Base-by-base conservation (phyloP, 2,888 invertebrate species). In the Drosophila borealis region DNA sequence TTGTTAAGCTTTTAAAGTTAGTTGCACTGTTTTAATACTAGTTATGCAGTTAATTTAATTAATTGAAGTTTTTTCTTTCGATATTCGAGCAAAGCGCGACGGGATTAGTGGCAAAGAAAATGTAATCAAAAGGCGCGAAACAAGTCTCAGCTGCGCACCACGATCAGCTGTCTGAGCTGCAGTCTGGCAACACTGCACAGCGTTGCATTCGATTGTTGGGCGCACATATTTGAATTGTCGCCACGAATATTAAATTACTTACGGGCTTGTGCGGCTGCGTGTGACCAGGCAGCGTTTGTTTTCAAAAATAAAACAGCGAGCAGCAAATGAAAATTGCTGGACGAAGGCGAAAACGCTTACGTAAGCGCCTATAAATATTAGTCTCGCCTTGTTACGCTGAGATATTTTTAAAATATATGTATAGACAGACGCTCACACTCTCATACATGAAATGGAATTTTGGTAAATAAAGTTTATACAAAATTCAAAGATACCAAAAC, bases 341-440 rank as follows among this genome's bases (percentile, higher is more conserved):
- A 74, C 71, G 78, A 67, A 78, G 68, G 61, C 74, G 66, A 71
- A 63, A 64, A 54, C 69, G 74, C 70, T 91, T 91, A 90, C 91
- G 91, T 90, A 91, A 91, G 80, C 80, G 69, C 76, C 88, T 90
- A 91, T 81, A 90, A 90, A 91, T 90, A 91, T 78, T 72, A 50
- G 63, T 81, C 56, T 74, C 54, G 80, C 36, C 57, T 62, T 57
- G 77, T 50, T 56, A 50, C 75, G 51, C 45, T 73, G 70, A 80
- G 82, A 81, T 82, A 84, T 84, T 87, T 84, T 87, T 85, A 84
- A 80, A 83, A 79, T 81, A 81, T 79, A 86, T 86, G 63, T 64
- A 62, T 9, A 81, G 57, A 61, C 71, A 56, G 63, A 60, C 64
- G 56, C 63, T 67, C 73, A 62, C 65, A 62, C 65, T 76, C 63